A percentile compares a stretch with the other conserved stretches of the same genome.
These are phyloP conservation scores for Esox lucius DNA, from an alignment of 2,797 vertebrate genomes.

Conservation along the genomic window DNA sequence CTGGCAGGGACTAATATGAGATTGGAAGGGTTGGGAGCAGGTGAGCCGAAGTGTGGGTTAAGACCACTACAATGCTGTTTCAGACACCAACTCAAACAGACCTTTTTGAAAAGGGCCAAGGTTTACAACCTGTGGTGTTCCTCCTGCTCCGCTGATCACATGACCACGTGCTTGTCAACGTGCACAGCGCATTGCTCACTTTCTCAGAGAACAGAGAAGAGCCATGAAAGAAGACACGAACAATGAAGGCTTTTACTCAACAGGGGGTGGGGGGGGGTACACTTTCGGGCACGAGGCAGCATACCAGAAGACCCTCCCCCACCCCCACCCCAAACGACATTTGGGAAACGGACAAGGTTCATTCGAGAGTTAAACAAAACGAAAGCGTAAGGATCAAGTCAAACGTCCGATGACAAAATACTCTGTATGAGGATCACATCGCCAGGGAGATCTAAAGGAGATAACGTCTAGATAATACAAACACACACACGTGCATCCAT, in stretches of 20 bases:
- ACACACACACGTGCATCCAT: slow-evolving; percentile 22
- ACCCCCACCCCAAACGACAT: slow-evolving; percentile 37
- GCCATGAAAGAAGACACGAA: slow-evolving; percentile 68
- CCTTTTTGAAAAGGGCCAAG: slow-evolving; percentile 53
- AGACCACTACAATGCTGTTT: neutral
- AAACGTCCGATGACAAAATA: slow-evolving; percentile 66
- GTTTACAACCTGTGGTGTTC: slow-evolving; percentile 73
- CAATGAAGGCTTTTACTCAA: slow-evolving; percentile 70
- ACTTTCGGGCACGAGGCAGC: slow-evolving; percentile 34
- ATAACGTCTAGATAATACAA: neutral
- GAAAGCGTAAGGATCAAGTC: too few relatives aligned
- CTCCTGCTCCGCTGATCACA: slow-evolving; percentile 68
- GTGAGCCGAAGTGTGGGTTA: neutral
- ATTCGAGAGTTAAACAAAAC: slow-evolving; percentile 55
- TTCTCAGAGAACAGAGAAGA: slow-evolving; percentile 55
- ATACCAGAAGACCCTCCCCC: neutral
- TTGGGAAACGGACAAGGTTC: slow-evolving; percentile 58
- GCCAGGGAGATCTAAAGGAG: slow-evolving; percentile 47
- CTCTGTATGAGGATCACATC: slow-evolving; percentile 71
- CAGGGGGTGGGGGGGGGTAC: slow-evolving; percentile 48
- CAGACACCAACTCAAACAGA: slow-evolving; percentile 41
- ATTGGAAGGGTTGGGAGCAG: neutral
- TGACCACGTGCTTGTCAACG: slow-evolving; percentile 66
- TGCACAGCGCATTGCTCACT: slow-evolving; percentile 70
- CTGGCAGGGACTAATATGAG: slow-evolving; percentile 19